Percentiles rank a stretch among this genome's conserved stretches.
Evolutionary conservation across 2,888 invertebrate species (phyloP).

Genomic region (Acleris emargana): DNA sequence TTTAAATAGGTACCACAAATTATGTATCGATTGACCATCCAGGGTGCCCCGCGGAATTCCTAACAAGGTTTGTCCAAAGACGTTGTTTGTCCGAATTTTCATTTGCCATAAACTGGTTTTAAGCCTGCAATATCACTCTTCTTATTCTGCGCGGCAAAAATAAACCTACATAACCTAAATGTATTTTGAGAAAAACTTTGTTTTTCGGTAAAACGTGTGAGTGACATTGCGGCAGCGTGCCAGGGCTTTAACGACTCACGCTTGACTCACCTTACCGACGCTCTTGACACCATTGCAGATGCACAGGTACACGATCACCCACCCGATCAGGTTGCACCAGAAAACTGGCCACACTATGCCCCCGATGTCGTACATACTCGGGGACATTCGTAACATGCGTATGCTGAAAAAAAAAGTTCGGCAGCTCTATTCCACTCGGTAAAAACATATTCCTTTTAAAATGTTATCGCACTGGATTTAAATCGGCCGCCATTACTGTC

Average conservation of each 20-base stretch:
- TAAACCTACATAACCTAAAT: conserved; percentile 27
- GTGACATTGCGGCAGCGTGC: conserved; percentile 55
- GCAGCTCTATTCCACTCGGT: neutral
- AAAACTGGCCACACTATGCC: conserved; percentile 92
- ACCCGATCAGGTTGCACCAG: conserved; percentile 88
- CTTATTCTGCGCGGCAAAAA: conserved; percentile 4
- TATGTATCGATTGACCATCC: neutral
- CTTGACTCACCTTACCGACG: conserved; percentile 88
- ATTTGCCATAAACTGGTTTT: too few species aligned
- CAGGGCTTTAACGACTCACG: conserved; percentile 46
- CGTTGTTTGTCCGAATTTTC: too few species aligned
- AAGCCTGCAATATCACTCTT: neutral
- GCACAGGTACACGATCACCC: conserved; percentile 92
- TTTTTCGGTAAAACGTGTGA: conserved; percentile 40
- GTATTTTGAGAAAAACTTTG: conserved; percentile 5
- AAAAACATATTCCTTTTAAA: neutral
- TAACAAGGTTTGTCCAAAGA: too few species aligned
- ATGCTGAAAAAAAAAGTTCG: conserved; percentile 82
- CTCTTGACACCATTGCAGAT: conserved; percentile 94
- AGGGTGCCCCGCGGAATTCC: too few species aligned
- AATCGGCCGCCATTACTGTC: too few species aligned
- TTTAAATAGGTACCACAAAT: neutral
- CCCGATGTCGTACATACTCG: conserved; percentile 89
- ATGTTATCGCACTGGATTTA: too few species aligned
- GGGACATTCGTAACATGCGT: conserved; percentile 90